A percentile compares a stretch with the other conserved stretches of the same genome.
These are phyloP conservation scores for Idaea straminata DNA, from an alignment of 2,888 invertebrate species.

Conservation along the genomic window DNA sequence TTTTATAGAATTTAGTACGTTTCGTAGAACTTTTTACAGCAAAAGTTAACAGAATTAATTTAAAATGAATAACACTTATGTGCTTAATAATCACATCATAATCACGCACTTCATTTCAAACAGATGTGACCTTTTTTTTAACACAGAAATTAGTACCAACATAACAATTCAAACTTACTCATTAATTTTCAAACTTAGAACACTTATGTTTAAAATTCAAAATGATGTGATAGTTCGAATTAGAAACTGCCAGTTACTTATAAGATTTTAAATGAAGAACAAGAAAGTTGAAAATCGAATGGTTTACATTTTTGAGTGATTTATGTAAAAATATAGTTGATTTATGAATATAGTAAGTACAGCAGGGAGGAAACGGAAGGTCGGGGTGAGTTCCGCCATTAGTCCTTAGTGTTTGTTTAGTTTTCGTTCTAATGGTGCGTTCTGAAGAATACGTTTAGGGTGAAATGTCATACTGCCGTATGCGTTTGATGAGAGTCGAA, in stretches of 20 bases:
- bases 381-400: slow-evolving; percentile 52
- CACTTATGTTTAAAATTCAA: not conserved
- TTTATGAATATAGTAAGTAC: slow-evolving; percentile 48
- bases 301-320: slow-evolving; percentile 34
- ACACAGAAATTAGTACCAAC: slow-evolving; percentile 24
- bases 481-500: slow-evolving; percentile 18
- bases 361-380: slow-evolving; percentile 41
- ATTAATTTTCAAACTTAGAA: not conserved
- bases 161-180: slow-evolving; percentile 14
- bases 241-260: not conserved
- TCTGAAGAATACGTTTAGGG: slow-evolving; percentile 39
- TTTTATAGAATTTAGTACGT: not conserved
- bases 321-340: slow-evolving; percentile 46
- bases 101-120: slow-evolving; percentile 20
- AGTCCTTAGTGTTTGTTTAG: slow-evolving; percentile 47
- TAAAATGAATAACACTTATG: not conserved
- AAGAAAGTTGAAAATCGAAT: slow-evolving; percentile 9
- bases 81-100: slow-evolving; percentile 29
- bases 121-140: slow-evolving; percentile 29
- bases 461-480: slow-evolving; percentile 32
- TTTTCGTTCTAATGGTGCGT: slow-evolving; percentile 40
- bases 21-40: not conserved
- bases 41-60: not conserved
- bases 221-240: not conserved
- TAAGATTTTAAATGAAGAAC: fast-evolving